Conservation (phyloP, 2,888 invertebrate genomes). For the Lithosia quadra region DNA sequence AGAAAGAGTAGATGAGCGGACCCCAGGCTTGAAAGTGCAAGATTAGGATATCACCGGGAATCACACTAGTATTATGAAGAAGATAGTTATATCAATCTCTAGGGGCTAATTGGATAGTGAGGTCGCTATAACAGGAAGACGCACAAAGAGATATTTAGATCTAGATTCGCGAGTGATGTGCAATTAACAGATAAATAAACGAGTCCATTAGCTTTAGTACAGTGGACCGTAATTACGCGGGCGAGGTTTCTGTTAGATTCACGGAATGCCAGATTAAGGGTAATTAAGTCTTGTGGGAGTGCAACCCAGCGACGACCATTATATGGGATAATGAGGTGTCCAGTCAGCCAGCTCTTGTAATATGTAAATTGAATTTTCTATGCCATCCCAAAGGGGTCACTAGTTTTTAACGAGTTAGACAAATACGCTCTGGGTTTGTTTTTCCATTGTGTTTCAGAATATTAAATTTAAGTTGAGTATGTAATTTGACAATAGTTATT, state of each 20-base stretch:
- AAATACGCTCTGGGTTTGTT: conserved; percentile 21
- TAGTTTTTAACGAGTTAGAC: conserved; percentile 61
- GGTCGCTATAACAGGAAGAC: conserved; percentile 9
- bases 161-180: conserved; percentile 57
- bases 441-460: conserved; percentile 8
- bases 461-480: neutral
- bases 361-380: conserved; percentile 83
- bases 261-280: conserved; percentile 82
- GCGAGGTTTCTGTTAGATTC: conserved; percentile 77
- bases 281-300: conserved; percentile 82
- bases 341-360: conserved; percentile 77
- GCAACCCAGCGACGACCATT: conserved; percentile 74
- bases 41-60: no score
- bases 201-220: conserved; percentile 76
- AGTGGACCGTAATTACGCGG: conserved; percentile 78
- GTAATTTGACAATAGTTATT: neutral
- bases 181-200: conserved; percentile 79
- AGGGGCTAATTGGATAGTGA: neutral
- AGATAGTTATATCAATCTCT: neutral
- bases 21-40: no score
- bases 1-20: no score
- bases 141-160: conserved; percentile 43
- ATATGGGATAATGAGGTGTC: conserved; percentile 84
- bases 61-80: no score
- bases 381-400: conserved; percentile 61